Percentiles rank a stretch among this genome's conserved stretches.
Conservation (phyloP, 2,888 invertebrate species). For the Cynaeus angustus region DNA sequence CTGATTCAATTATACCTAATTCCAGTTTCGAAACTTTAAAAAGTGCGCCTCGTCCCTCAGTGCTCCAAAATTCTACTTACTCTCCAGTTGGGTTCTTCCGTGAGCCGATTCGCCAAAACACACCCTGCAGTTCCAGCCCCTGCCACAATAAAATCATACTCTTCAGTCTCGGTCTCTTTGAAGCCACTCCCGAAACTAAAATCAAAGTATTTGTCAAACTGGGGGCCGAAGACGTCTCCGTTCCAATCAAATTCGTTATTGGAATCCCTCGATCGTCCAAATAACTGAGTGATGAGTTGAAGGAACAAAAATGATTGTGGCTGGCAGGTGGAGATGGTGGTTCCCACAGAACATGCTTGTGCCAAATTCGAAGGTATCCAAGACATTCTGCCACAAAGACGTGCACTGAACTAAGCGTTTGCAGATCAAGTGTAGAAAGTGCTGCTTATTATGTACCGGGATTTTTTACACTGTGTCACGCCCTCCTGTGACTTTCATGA, state of each 20-base stretch:
- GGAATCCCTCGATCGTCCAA: conserved; percentile 72
- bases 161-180: conserved; percentile 61
- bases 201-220: background rate
- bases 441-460: conserved; percentile 27
- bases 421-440: conserved; percentile 29
- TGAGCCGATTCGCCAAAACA: conserved; percentile 78
- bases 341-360: conserved; percentile 73
- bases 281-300: conserved; percentile 74
- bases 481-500: conserved; percentile 46
- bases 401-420: conserved; percentile 34
- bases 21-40: no score
- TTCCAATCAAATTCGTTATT: conserved; percentile 34
- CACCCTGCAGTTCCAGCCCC: conserved; percentile 82
- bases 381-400: conserved; percentile 57
- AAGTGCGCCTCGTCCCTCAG: no score
- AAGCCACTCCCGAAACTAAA: conserved; percentile 14
- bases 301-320: conserved; percentile 76
- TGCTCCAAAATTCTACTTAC: conserved; percentile 66
- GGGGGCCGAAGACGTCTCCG: background rate
- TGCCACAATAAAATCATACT: conserved; percentile 78
- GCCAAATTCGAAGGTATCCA: conserved; percentile 77
- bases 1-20: no score
- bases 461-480: conserved; percentile 38
- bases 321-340: conserved; percentile 76
- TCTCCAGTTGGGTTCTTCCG: conserved; percentile 78